Evolutionary conservation across 2,888 invertebrate genomes (phyloP).

Genomic region (Cybosia mesomella): DNA sequence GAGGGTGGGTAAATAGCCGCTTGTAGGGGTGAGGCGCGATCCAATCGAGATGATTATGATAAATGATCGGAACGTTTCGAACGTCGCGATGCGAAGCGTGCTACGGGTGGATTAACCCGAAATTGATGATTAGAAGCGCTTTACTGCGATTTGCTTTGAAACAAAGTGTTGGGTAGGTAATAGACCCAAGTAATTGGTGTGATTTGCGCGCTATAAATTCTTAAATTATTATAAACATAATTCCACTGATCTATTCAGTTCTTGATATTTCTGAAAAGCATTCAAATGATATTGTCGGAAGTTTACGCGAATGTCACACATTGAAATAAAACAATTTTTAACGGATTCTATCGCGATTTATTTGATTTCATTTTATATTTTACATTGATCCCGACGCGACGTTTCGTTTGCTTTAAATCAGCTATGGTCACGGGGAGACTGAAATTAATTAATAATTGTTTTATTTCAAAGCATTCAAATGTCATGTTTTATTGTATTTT

Average conservation of each 20-base stretch:
- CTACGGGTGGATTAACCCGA: slow-evolving; percentile 37
- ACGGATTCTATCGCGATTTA: no score
- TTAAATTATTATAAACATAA: not conserved
- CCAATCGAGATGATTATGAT: slow-evolving; percentile 85
- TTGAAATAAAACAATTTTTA: no score
- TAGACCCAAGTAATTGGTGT: not conserved
- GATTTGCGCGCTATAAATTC: not conserved
- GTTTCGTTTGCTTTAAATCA: no score
- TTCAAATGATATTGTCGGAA: no score
- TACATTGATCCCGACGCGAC: no score
- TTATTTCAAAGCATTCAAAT: no score
- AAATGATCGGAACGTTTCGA: slow-evolving; percentile 70
- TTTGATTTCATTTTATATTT: no score
- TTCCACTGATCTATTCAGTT: not conserved
- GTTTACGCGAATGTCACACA: no score
- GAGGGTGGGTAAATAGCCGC: slow-evolving; percentile 81
- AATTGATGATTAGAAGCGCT: slow-evolving; percentile 20
- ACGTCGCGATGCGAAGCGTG: slow-evolving; percentile 39
- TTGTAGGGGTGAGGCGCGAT: slow-evolving; percentile 78
- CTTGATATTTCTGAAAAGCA: not conserved
- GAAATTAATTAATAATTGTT: no score
- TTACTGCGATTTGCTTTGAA: slow-evolving; percentile 18
- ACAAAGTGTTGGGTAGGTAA: slow-evolving; percentile 2
- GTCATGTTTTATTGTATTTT: no score
- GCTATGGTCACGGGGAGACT: no score